Evolutionary conservation across 2,113 vertebrate genomes (phyloP), one percentile per base, ranked within the genome.

Genomic region (Chinchilla lanigera): DNA sequence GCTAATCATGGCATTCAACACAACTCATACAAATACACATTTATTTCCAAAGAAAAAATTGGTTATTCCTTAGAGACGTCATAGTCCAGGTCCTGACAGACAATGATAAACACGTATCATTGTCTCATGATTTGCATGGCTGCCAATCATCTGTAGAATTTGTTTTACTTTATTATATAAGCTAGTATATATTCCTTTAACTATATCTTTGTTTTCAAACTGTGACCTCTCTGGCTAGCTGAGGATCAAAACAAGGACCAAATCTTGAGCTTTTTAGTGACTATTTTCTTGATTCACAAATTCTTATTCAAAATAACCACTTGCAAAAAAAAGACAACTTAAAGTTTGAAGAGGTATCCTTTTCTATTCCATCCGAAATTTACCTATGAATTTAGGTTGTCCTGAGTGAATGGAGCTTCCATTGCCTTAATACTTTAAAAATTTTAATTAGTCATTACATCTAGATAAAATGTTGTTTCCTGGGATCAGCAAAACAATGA

Each of bases 271-370:
- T 60, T 50, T 35, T 86, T 58, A 75, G 41, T 78, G 75, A 17
- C 5, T 92, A 38, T 69, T 83, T 80, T 30, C 54, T 87, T 82
- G 35, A 96, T 61, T 85, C 56, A 69, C 19, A 77, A 83, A 60
- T 91, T 61, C 56, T 90, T 81, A 90, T 92, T 85, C 83, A 14
- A 90, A 93, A 86, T 56, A 92, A 77, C 61, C 20, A 17, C 30
- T 65, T 75, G 91, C 8, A 67, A 88, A 35, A 8, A 33, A 14
- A n/a, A n/a, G n/a, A 50, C 88, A 41, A 82, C n/a, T 93, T 78
- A 63, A 92, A 52, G 77, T 14, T 80, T 71, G 3, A 92, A 47
- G 4, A 54, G 28, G 9, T 11, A 81, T 69, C 24, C 67, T 75
- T 73, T 38, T 75, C 52, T 3, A 16, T 50, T 8, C 20, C 26